Percentiles rank a stretch among this genome's conserved stretches.
Conservation (phyloP, 2,113 vertebrate genomes). For the Macheiramphus alcinus region DNA sequence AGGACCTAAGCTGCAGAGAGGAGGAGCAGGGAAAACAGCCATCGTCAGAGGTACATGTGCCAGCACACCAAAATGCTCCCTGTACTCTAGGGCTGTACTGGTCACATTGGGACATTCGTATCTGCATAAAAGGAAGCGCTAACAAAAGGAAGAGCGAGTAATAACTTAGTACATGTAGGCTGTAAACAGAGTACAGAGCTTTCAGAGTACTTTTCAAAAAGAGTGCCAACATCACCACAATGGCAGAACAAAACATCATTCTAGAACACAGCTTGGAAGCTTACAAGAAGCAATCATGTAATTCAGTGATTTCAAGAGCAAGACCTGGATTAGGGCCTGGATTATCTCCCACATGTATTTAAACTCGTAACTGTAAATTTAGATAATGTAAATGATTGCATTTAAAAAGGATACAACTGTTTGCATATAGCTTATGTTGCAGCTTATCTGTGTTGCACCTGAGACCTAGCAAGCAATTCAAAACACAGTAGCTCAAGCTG, state of each 20-base stretch:
- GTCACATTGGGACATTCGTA: neutral
- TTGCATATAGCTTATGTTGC: neutral
- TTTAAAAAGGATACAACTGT: neutral
- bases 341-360: neutral
- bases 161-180: neutral
- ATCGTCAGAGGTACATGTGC: rapidly evolving
- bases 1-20: neutral
- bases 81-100: neutral
- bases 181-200: neutral
- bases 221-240: neutral
- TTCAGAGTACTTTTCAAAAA: neutral
- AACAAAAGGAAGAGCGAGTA: neutral
- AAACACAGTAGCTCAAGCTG: neutral
- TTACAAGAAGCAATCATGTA: neutral
- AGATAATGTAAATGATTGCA: neutral
- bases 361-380: neutral
- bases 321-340: neutral
- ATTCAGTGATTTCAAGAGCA: neutral
- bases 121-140: neutral
- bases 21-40: too few relatives aligned
- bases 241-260: neutral
- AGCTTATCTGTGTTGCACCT: neutral
- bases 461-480: neutral
- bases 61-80: neutral
- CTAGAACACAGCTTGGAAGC: neutral